These are phyloP conservation scores for Mechanitis mazaeus DNA, from an alignment of 2,888 invertebrate genomes.

Conservation along the genomic window DNA sequence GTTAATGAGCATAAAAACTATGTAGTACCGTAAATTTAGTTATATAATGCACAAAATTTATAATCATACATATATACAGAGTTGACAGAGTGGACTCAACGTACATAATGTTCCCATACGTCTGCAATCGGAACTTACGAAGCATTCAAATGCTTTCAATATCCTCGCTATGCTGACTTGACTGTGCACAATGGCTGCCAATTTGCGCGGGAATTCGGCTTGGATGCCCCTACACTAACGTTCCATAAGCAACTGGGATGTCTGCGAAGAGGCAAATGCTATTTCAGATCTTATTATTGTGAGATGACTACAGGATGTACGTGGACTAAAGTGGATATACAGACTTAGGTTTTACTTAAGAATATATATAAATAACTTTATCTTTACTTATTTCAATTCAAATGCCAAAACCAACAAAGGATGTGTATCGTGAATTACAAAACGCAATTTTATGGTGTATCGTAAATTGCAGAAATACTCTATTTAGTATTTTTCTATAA, in stretches of 20 bases:
- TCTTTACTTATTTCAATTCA: slow-evolving; percentile 37
- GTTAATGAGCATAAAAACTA: too few species aligned
- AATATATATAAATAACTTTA: too few species aligned
- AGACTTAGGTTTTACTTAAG: not conserved
- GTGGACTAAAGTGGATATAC: not conserved
- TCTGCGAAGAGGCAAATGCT: slow-evolving; percentile 19
- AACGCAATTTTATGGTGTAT: slow-evolving; percentile 43
- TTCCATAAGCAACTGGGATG: slow-evolving; percentile 29
- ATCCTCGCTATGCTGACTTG: slow-evolving; percentile 49
- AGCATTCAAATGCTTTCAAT: slow-evolving; percentile 66
- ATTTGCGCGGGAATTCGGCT: slow-evolving; percentile 63
- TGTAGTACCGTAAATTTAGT: too few species aligned
- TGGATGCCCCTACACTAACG: slow-evolving; percentile 45
- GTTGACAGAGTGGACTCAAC: not conserved
- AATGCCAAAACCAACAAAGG: slow-evolving; percentile 51
- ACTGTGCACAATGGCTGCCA: slow-evolving; percentile 65
- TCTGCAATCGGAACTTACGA: slow-evolving; percentile 57
- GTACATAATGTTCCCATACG: slow-evolving; percentile 21
- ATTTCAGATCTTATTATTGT: slow-evolving; percentile 6
- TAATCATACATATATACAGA: not conserved
- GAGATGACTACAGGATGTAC: not conserved
- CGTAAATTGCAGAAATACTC: slow-evolving; percentile 39
- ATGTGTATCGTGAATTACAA: slow-evolving; percentile 59
- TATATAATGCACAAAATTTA: not conserved
- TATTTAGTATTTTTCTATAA: too few species aligned